These are phyloP conservation scores for Stenichneumon culpator DNA, from an alignment of 2,888 invertebrate genomes.

Conservation along the genomic window DNA sequence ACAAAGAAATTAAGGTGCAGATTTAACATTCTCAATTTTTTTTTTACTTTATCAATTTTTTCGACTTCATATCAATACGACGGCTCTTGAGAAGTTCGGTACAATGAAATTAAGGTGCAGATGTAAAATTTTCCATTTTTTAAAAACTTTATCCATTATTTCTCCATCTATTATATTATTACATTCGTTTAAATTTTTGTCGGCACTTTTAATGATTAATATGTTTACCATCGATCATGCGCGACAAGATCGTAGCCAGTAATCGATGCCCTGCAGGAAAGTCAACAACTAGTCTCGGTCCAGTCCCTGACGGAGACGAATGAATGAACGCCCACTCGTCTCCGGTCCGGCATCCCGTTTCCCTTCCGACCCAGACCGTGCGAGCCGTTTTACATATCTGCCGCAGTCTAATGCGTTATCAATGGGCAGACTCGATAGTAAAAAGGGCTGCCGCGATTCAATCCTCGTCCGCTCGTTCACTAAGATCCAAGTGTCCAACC, in stretches of 20 bases:
- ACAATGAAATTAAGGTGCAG: neutral
- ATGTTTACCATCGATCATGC: neutral
- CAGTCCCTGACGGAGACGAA: slow-evolving; percentile 39
- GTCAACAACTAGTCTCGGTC: slow-evolving; percentile 15
- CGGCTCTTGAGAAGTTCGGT: neutral
- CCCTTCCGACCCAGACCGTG: slow-evolving; percentile 1
- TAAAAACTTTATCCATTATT: neutral
- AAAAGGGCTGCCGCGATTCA: slow-evolving; percentile 13
- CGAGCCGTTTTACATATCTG: slow-evolving; percentile 39
- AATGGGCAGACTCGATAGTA: slow-evolving; percentile 21
- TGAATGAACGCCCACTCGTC: slow-evolving; percentile 63
- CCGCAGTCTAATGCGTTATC: slow-evolving; percentile 35
- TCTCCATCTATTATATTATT: neutral
- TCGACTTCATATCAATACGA: slow-evolving; percentile 6
- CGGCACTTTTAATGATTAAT: neutral
- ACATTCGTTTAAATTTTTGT: neutral
- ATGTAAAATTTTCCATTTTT: neutral
- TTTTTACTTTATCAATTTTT: neutral
- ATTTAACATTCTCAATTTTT: neutral
- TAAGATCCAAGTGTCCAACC: neutral
- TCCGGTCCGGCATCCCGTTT: slow-evolving; percentile 46
- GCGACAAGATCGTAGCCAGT: neutral
- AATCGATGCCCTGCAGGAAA: slow-evolving; percentile 9
- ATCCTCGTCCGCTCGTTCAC: slow-evolving; percentile 19
- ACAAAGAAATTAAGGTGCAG: neutral